Evolutionary conservation across 2,888 invertebrate species (phyloP).

Genomic region (Ectemnius lituratus): DNA sequence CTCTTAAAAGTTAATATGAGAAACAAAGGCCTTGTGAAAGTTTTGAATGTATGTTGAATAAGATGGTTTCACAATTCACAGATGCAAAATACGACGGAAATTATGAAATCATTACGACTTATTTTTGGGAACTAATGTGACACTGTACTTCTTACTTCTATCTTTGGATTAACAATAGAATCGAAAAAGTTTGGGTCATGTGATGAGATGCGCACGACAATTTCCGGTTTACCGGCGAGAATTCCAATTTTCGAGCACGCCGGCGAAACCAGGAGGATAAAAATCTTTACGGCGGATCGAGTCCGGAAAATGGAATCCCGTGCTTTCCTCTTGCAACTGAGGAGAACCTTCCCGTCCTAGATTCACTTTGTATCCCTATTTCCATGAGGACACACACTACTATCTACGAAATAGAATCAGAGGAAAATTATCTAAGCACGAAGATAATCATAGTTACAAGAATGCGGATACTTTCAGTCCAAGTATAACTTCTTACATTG

Average conservation of each 20-base stretch:
- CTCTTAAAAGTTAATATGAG: too few relatives aligned
- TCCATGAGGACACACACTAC: slow-evolving; percentile 5
- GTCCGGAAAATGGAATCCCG: slow-evolving; percentile 52
- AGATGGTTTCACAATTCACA: neutral
- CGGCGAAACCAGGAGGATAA: slow-evolving; percentile 36
- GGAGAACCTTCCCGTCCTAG: slow-evolving; percentile 6
- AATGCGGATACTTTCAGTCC: too few relatives aligned
- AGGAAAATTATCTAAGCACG: too few relatives aligned
- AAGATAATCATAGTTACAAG: too few relatives aligned
- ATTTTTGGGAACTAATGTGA: neutral
- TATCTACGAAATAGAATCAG: too few relatives aligned
- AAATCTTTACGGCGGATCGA: slow-evolving; percentile 52
- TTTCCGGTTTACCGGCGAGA: slow-evolving; percentile 55
- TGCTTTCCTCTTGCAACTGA: slow-evolving; percentile 19
- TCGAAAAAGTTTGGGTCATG: neutral
- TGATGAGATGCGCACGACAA: slow-evolving; percentile 23
- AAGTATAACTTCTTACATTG: too few relatives aligned
- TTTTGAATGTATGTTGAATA: neutral
- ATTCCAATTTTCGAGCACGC: slow-evolving; percentile 55
- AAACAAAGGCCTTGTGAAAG: neutral
- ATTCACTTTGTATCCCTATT: neutral
- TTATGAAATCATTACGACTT: too few relatives aligned
- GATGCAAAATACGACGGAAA: neutral
- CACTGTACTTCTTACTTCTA: neutral
- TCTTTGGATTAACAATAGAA: neutral